Percentiles rank a stretch among this genome's conserved stretches.
Conservation (phyloP, 2,888 invertebrate genomes). For the Junonia oenone region DNA sequence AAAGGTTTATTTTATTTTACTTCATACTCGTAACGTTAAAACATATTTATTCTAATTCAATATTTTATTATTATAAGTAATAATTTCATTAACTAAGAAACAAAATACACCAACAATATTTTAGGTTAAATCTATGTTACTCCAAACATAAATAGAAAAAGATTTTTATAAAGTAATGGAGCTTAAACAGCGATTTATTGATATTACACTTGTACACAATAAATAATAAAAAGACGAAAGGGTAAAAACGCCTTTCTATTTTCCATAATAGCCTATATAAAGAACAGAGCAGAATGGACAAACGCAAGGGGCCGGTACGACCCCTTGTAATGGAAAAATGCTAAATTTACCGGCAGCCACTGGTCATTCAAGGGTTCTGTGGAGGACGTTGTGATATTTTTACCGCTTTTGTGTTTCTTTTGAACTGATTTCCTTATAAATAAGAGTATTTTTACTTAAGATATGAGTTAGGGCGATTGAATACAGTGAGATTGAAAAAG, state of each 20-base stretch:
- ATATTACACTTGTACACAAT: conserved; percentile 54
- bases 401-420: conserved; percentile 65
- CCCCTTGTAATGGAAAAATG: conserved; percentile 45
- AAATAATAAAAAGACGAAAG: conserved; percentile 63
- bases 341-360: conserved; percentile 59
- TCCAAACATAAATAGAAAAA: background rate
- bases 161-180: conserved; percentile 53
- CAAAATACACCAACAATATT: background rate
- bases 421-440: conserved; percentile 64
- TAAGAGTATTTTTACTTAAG: background rate
- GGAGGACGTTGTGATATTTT: conserved; percentile 68
- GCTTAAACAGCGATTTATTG: conserved; percentile 64
- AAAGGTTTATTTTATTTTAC: too few relatives aligned
- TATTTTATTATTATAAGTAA: too few relatives aligned
- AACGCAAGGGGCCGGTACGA: conserved; percentile 49
- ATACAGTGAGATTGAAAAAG: background rate
- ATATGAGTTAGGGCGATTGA: background rate
- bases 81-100: background rate
- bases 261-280: conserved; percentile 55
- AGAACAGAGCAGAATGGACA: conserved; percentile 53
- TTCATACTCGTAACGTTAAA: too few relatives aligned
- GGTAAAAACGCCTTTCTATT: conserved; percentile 60
- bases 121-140: background rate
- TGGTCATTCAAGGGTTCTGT: conserved; percentile 63
- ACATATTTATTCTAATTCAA: too few relatives aligned